These are phyloP conservation scores for Charaxes varanes DNA, from an alignment of 1,140 invertebrate genomes.

Conservation along the genomic window DNA sequence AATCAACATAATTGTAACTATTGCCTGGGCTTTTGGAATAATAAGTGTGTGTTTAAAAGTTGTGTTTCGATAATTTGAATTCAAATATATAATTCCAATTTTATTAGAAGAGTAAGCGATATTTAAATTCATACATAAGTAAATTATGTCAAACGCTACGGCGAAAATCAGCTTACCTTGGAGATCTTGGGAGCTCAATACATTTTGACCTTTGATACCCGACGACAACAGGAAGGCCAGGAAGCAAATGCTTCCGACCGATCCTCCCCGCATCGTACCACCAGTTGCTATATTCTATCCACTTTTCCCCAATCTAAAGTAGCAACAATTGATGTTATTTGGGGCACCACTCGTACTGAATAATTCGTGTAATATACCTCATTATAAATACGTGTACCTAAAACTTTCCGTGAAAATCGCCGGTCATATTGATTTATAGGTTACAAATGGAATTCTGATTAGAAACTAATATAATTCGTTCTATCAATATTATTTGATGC, in stretches of 20 bases:
- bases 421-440: constrained; percentile 33
- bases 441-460: constrained; percentile 26
- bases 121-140: too few relatives aligned
- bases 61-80: too few relatives aligned
- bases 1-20: too few relatives aligned
- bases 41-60: too few relatives aligned
- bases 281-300: constrained; percentile 16
- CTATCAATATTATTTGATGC: constrained; percentile 26
- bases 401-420: constrained; percentile 29
- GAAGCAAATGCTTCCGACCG: constrained; percentile 32
- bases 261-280: constrained; percentile 35
- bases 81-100: too few relatives aligned
- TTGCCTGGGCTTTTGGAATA: too few relatives aligned
- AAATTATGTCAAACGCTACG: background rate
- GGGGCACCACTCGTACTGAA: constrained; percentile 18
- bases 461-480: constrained; percentile 28
- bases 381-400: constrained; percentile 29
- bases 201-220: constrained; percentile 23
- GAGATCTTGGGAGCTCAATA: constrained; percentile 19
- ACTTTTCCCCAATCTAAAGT: constrained; percentile 18
- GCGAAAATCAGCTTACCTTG: constrained; percentile 19
- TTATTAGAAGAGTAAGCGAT: too few relatives aligned
- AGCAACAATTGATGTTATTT: constrained; percentile 18
- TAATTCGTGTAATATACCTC: constrained; percentile 5
- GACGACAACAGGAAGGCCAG: constrained; percentile 39